Conservation (phyloP, 1,140 invertebrate species). For the Apis laboriosa region DNA sequence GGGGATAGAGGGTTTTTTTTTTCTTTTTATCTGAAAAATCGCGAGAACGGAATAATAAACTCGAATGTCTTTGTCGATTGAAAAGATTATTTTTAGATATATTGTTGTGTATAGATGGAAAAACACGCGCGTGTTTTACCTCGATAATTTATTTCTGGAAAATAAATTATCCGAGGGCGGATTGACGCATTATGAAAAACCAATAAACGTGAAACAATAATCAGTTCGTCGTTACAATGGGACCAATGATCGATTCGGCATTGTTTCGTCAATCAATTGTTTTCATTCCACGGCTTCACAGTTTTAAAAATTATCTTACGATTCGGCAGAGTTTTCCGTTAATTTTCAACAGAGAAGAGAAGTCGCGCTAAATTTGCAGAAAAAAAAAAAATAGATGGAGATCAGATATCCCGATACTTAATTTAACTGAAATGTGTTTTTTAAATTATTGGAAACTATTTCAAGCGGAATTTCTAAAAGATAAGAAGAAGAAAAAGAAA, state of each 20-base stretch:
- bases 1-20: no score
- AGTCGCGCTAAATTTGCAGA: not conserved
- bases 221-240: not conserved
- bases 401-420: not conserved
- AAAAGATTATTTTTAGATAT: not conserved
- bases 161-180: no score
- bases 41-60: not conserved
- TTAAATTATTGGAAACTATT: no score
- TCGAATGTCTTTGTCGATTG: not conserved
- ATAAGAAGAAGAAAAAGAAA: not conserved
- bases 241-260: not conserved
- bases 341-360: not conserved
- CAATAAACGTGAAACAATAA: conserved; percentile 14
- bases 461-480: no score
- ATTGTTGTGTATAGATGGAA: no score
- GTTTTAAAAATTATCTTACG: not conserved
- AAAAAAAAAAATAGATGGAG: no score
- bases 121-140: no score
- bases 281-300: not conserved
- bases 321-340: not conserved
- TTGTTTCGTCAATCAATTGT: not conserved
- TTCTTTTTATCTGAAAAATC: not conserved
- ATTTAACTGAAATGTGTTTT: no score
- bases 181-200: not conserved
- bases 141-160: not conserved